A percentile compares a stretch with the other conserved stretches of the same genome.
Conservation (phyloP, 2,113 vertebrate species). For the Orthonyx spaldingii region DNA sequence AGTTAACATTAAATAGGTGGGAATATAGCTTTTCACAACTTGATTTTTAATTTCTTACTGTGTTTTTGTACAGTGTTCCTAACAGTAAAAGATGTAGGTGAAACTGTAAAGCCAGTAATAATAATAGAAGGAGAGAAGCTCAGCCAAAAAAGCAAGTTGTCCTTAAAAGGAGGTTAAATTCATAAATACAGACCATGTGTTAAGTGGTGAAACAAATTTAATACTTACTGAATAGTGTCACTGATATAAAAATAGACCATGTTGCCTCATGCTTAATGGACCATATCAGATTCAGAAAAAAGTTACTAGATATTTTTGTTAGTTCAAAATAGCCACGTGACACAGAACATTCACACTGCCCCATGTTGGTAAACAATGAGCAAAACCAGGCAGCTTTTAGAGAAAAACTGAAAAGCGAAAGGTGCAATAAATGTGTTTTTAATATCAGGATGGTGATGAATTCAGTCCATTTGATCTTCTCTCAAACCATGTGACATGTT, state of each 20-base stretch:
- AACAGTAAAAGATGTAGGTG: not conserved
- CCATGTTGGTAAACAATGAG: not conserved
- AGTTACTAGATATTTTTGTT: not conserved
- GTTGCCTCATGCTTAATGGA: not conserved
- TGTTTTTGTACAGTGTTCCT: not conserved
- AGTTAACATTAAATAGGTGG: not conserved
- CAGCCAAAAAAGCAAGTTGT: slow-evolving; percentile 21
- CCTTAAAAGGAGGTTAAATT: slow-evolving; percentile 60
- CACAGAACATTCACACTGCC: not conserved
- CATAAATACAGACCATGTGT: slow-evolving; percentile 36
- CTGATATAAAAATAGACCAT: slow-evolving; percentile 38
- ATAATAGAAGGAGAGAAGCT: not conserved
- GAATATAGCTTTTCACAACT: not conserved
- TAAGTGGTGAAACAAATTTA: slow-evolving; percentile 27
- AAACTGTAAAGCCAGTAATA: slow-evolving; percentile 34
- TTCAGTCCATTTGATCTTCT: not conserved
- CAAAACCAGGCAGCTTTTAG: not conserved
- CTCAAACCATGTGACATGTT: fast-evolving
- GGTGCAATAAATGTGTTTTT: not conserved
- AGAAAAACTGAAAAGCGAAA: not conserved
- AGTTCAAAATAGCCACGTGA: not conserved
- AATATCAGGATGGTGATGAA: not conserved
- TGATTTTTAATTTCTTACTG: not conserved
- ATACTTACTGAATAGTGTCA: slow-evolving; percentile 34
- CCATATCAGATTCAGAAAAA: not conserved